These are phyloP conservation scores for Sphecodes monilicornis DNA, from an alignment of 2,888 invertebrate species.

Conservation along the genomic window DNA sequence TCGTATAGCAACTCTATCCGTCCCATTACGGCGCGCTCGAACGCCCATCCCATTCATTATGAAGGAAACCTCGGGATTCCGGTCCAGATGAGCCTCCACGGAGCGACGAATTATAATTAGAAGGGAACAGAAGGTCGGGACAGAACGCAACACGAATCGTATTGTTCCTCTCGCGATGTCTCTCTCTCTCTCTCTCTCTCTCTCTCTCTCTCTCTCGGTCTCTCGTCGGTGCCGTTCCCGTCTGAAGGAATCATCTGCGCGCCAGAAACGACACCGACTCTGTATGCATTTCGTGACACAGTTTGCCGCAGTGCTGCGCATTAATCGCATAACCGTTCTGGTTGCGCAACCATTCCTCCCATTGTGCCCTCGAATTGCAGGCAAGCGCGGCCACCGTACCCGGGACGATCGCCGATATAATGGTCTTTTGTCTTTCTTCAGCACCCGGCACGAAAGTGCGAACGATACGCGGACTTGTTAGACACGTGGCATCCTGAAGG, in stretches of 20 bases:
- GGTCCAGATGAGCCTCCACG: neutral
- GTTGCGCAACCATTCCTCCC: constrained; percentile 65
- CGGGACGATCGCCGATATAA: constrained; percentile 55
- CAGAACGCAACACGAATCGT: constrained; percentile 30
- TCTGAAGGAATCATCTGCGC: constrained; percentile 55
- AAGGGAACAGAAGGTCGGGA: constrained; percentile 34
- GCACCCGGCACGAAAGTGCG: constrained; percentile 22
- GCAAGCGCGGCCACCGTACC: constrained; percentile 22
- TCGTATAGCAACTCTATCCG: neutral
- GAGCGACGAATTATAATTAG: constrained; percentile 40
- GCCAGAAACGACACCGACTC: constrained; percentile 55
- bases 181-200: neutral
- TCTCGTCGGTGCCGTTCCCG: constrained; percentile 17
- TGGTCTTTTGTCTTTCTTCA: constrained; percentile 53
- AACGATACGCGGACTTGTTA: constrained; percentile 26
- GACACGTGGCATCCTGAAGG: neutral
- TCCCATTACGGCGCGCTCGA: neutral
- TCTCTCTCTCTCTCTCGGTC: constrained; percentile 5
- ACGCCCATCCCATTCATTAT: neutral
- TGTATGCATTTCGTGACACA: constrained; percentile 64
- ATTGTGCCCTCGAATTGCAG: constrained; percentile 57
- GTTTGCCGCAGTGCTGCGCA: constrained; percentile 63
- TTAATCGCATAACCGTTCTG: constrained; percentile 69
- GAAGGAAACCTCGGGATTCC: constrained; percentile 16
- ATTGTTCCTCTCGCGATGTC: constrained; percentile 37